Percentiles rank a stretch among this genome's conserved stretches.
Conservation (phyloP, 1,140 invertebrate genomes). For the Cherax quadricarinatus region DNA sequence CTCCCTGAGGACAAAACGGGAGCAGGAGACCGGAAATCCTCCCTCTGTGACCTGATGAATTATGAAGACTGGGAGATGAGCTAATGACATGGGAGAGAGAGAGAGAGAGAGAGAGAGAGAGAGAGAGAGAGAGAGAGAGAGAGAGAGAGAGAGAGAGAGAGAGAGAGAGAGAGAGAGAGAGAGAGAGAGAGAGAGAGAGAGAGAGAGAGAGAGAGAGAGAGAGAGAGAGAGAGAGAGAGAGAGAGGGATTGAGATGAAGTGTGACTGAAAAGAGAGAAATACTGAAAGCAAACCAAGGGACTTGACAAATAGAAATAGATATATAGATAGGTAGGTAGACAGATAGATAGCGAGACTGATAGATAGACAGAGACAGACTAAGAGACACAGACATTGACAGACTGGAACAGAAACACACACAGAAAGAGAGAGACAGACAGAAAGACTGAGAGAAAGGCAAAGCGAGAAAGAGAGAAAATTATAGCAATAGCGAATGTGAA, state of each 20-base stretch:
- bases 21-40: background rate
- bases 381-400: no score
- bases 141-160: background rate
- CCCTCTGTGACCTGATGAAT: background rate
- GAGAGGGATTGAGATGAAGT: background rate
- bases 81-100: slow-evolving; percentile 2
- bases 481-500: no score
- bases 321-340: no score
- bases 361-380: no score
- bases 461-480: no score
- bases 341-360: no score
- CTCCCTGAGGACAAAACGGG: background rate
- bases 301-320: no score
- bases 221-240: slow-evolving; percentile 1
- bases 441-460: no score
- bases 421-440: no score
- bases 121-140: background rate
- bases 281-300: no score
- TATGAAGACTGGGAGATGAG: background rate
- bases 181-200: background rate
- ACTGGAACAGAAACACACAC: no score
- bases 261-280: no score
- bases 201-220: slow-evolving; percentile 32
- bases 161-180: background rate
- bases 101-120: background rate